Conservation (phyloP, 2,888 invertebrate species). For the Orthonevra nobilis region DNA sequence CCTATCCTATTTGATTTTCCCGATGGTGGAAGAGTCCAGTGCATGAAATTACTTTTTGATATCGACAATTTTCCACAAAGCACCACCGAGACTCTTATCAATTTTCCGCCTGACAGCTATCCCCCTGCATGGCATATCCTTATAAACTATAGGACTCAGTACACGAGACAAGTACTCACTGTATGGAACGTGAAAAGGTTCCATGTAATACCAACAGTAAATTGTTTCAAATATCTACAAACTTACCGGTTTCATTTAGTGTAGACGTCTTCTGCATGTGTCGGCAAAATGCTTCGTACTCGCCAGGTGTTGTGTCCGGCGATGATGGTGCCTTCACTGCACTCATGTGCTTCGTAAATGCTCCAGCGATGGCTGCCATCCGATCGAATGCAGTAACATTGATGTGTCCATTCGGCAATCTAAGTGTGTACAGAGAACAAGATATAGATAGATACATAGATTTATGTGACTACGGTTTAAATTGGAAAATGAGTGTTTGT, state of each 20-base stretch:
- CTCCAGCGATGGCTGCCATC: conserved; percentile 80
- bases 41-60: conserved; percentile 1
- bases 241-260: conserved; percentile 79
- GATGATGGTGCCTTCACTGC: conserved; percentile 75
- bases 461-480: not conserved
- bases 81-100: conserved; percentile 18
- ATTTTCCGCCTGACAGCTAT: conserved; percentile 16
- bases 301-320: conserved; percentile 74
- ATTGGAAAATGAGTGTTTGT: conserved; percentile 11
- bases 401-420: conserved; percentile 90
- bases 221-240: conserved; percentile 42
- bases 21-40: conserved; percentile 11
- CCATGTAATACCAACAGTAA: not conserved
- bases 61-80: conserved; percentile 20
- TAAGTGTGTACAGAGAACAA: conserved; percentile 77
- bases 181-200: conserved; percentile 14
- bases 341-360: conserved; percentile 80
- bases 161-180: conserved; percentile 14
- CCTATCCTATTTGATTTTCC: conserved; percentile 22
- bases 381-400: conserved; percentile 84
- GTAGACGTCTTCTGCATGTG: conserved; percentile 79
- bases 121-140: not conserved
- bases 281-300: conserved; percentile 78
- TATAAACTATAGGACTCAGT: not conserved
- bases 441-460: not conserved